Conservation (phyloP, 2,888 invertebrate genomes). For the Rhagium mordax region DNA sequence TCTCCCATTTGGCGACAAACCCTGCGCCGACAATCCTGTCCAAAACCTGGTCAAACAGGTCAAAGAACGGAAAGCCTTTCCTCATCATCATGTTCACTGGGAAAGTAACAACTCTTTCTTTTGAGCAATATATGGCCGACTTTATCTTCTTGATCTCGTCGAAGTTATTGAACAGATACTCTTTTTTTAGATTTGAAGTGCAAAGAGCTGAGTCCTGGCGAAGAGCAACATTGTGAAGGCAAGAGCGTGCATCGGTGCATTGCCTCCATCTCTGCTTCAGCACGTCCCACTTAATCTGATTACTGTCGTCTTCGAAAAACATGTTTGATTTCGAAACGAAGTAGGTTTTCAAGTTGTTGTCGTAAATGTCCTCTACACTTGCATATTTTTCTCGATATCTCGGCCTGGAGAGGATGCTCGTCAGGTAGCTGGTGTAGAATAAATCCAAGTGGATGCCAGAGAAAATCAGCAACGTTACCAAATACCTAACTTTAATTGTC, state of each 20-base stretch:
- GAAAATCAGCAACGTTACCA: conserved; percentile 53
- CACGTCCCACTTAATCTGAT: too few species aligned
- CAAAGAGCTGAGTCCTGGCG: conserved; percentile 55
- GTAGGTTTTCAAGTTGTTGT: conserved; percentile 55
- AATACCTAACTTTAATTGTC: conserved; percentile 44
- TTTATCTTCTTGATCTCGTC: conserved; percentile 51
- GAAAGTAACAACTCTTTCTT: conserved; percentile 59
- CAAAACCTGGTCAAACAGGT: conserved; percentile 57
- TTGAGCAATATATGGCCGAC: conserved; percentile 55
- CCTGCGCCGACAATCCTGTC: conserved; percentile 59
- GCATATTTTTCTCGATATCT: conserved; percentile 56
- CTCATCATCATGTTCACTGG: conserved; percentile 63
- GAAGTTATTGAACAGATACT: conserved; percentile 57
- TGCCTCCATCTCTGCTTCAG: conserved; percentile 39
- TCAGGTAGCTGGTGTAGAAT: conserved; percentile 57
- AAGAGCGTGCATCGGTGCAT: conserved; percentile 52
- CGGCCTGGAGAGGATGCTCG: conserved; percentile 57
- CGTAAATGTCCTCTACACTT: conserved; percentile 54
- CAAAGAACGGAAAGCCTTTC: conserved; percentile 63
- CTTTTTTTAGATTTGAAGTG: conserved; percentile 58
- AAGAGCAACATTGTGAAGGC: conserved; percentile 53
- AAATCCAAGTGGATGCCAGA: conserved; percentile 56
- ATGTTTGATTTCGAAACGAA: conserved; percentile 48
- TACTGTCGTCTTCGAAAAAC: conserved; percentile 56
- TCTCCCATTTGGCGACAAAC: conserved; percentile 51